These are phyloP conservation scores for Drosophila navojoa DNA, from an alignment of 1,140 invertebrate species.

Conservation along the genomic window DNA sequence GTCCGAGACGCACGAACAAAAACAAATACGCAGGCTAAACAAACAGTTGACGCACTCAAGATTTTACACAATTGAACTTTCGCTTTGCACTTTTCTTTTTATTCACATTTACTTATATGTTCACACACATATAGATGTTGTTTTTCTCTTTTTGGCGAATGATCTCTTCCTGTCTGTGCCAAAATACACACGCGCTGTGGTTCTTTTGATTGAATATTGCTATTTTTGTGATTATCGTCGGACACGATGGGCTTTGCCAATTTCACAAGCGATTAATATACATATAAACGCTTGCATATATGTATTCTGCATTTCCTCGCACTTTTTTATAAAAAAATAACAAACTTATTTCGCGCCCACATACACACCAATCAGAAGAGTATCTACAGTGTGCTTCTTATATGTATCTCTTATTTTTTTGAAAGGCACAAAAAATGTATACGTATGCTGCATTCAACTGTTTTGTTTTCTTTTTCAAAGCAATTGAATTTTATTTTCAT, in stretches of 20 bases:
- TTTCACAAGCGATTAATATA: slow-evolving; percentile 26
- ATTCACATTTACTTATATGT: slow-evolving; percentile 40
- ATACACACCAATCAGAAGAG: slow-evolving; percentile 8
- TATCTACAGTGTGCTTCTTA: slow-evolving; percentile 14
- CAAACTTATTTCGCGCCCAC: slow-evolving; percentile 35
- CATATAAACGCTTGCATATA: neutral
- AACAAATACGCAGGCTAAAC: slow-evolving; percentile 22
- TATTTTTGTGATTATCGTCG: slow-evolving; percentile 60
- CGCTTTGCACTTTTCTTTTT: slow-evolving; percentile 78
- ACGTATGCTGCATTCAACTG: slow-evolving; percentile 1
- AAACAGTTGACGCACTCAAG: slow-evolving; percentile 36
- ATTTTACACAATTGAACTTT: slow-evolving; percentile 68
- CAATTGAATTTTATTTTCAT: slow-evolving; percentile 36
- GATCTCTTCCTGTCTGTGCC: slow-evolving; percentile 64
- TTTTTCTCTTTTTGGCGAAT: slow-evolving; percentile 60
- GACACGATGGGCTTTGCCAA: slow-evolving; percentile 27
- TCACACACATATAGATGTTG: slow-evolving; percentile 24
- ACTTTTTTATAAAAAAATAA: slow-evolving; percentile 35
- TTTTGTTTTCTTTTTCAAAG: slow-evolving; percentile 23
- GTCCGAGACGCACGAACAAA: slow-evolving; percentile 4
- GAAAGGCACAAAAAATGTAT: neutral
- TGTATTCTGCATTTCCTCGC: slow-evolving; percentile 38
- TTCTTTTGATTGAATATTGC: slow-evolving; percentile 64
- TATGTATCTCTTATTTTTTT: slow-evolving; percentile 4
- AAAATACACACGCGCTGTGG: slow-evolving; percentile 37